These are phyloP conservation scores for Aphidius ervi DNA, from an alignment of 1,140 invertebrate genomes.

Conservation along the genomic window DNA sequence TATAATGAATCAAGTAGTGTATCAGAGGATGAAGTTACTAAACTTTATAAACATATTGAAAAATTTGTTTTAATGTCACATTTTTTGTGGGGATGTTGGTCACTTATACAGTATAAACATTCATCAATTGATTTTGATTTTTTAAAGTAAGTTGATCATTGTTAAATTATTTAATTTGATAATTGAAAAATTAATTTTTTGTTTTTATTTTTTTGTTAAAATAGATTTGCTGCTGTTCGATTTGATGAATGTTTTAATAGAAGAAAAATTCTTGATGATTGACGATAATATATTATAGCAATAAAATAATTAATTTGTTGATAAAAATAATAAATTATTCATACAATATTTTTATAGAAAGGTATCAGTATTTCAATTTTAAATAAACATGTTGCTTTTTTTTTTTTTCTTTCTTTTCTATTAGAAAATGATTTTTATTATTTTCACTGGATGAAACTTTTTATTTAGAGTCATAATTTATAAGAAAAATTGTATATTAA, in stretches of 20 bases:
- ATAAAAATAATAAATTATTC: neutral
- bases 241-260: conserved; percentile 63
- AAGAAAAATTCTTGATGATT: conserved; percentile 38
- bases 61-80: conserved; percentile 77
- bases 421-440: conserved; percentile 3
- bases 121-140: conserved; percentile 95
- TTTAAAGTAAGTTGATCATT: conserved; percentile 64
- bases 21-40: conserved; percentile 61
- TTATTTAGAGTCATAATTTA: no score
- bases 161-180: conserved; percentile 7
- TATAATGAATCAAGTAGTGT: conserved; percentile 55
- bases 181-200: conserved; percentile 14
- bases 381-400: no score
- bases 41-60: conserved; percentile 73
- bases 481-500: no score
- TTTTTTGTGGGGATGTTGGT: conserved; percentile 92
- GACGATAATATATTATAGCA: neutral
- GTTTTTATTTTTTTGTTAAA: conserved; percentile 20
- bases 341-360: neutral
- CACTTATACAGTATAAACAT: conserved; percentile 83
- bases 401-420: no score
- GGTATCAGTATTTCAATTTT: no score
- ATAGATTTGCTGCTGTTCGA: conserved; percentile 64
- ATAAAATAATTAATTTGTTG: neutral
- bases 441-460: neutral